A percentile compares a stretch with the other conserved stretches of the same genome.
Evolutionary conservation across 2,888 invertebrate species (phyloP).

Genomic region (Agelastica alni): DNA sequence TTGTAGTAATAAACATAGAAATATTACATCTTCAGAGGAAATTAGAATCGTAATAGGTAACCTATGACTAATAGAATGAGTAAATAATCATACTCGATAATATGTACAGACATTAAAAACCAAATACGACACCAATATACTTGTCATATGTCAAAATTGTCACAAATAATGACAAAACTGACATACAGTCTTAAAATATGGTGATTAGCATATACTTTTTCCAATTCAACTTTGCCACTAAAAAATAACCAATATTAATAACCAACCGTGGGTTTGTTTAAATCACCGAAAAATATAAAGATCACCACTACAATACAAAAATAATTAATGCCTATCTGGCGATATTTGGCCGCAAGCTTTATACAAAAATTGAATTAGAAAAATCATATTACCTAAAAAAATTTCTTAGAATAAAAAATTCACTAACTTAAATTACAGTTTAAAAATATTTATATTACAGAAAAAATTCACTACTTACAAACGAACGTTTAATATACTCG

Average conservation of each 20-base stretch:
- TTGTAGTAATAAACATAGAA: slow-evolving; percentile 25
- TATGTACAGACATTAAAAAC: slow-evolving; percentile 25
- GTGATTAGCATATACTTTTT: slow-evolving; percentile 11
- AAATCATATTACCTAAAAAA: slow-evolving; percentile 25
- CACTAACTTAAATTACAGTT: slow-evolving; percentile 30
- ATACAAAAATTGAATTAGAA: slow-evolving; percentile 7
- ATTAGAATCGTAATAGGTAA: slow-evolving; percentile 25
- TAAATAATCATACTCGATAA: slow-evolving; percentile 35
- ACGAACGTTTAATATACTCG: slow-evolving; percentile 39
- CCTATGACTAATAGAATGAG: slow-evolving; percentile 27
- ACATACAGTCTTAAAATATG: slow-evolving; percentile 13
- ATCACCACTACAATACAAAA: background rate
- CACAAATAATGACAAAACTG: slow-evolving; percentile 16
- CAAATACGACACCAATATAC: slow-evolving; percentile 31
- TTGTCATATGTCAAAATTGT: slow-evolving; percentile 28
- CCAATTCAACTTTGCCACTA: background rate
- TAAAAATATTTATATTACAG: slow-evolving; percentile 37
- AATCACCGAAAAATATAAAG: background rate
- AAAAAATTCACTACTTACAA: slow-evolving; percentile 37
- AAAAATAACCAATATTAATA: no score
- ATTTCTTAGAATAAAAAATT: slow-evolving; percentile 30
- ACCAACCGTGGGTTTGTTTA: background rate
- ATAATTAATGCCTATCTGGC: slow-evolving; percentile 3
- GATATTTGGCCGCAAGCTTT: slow-evolving; percentile 3
- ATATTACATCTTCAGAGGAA: slow-evolving; percentile 34